phyloP scores from a whole-genome alignment of 2,797 vertebrate species.

The Botia kubotai region DNA sequence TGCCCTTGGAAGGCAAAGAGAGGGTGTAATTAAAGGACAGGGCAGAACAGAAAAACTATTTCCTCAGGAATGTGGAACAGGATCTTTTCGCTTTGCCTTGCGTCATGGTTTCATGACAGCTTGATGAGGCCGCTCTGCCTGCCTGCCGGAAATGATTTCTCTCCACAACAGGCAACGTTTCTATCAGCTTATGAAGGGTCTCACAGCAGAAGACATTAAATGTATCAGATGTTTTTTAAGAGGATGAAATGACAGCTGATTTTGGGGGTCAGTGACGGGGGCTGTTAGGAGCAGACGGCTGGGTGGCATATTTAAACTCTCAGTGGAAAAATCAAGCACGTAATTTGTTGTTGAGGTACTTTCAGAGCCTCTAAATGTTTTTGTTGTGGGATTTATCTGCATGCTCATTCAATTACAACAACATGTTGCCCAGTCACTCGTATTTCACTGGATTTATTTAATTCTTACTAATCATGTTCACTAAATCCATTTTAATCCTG shows the following conservation, averaged over 20 bases:
- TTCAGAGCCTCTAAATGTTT: not conserved
- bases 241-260: conserved; percentile 12
- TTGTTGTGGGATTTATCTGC: conserved; percentile 13
- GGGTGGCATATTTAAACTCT: conserved; percentile 32
- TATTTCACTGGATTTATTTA: too few relatives aligned
- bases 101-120: conserved; percentile 24
- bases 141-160: conserved; percentile 2
- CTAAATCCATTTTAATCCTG: too few relatives aligned
- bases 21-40: conserved; percentile 79
- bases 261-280: conserved; percentile 2
- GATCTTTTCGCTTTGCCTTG: conserved; percentile 45
- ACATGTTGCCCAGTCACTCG: too few relatives aligned
- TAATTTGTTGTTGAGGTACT: conserved; percentile 26
- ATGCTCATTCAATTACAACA: not conserved
- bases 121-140: conserved; percentile 33
- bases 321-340: conserved; percentile 11
- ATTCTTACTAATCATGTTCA: too few relatives aligned
- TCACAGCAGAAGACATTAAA: conserved; percentile 2
- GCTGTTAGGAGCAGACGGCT: conserved; percentile 5
- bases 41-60: conserved; percentile 53
- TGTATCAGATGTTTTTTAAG: conserved; percentile 2
- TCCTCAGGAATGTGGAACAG: conserved; percentile 57
- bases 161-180: conserved; percentile 15
- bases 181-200: conserved; percentile 26
- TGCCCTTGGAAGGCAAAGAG: conserved; percentile 75